These are phyloP conservation scores for Diabrotica virgifera DNA, from an alignment of 1,140 invertebrate genomes.

Conservation along the genomic window DNA sequence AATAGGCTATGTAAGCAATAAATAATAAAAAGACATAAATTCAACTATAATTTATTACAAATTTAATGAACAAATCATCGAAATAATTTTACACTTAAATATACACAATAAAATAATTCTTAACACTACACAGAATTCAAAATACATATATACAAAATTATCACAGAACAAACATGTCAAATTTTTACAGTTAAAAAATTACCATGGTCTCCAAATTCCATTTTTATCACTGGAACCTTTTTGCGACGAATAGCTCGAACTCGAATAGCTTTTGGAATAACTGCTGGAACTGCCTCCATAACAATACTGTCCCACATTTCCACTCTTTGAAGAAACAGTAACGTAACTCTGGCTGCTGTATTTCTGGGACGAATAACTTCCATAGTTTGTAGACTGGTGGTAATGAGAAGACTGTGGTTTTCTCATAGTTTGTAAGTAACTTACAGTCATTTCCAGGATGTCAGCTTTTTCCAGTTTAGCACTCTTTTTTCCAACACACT, in stretches of 20 bases:
- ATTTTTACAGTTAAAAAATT: neutral
- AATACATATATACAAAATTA: neutral
- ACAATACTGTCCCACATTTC: neutral
- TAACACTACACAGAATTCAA: no score
- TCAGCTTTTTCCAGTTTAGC: constrained; percentile 67
- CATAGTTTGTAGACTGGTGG: neutral
- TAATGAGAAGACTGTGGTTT: neutral
- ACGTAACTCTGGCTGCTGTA: neutral
- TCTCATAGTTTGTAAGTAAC: constrained; percentile 47
- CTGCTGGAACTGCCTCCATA: neutral
- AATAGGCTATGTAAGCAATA: no score
- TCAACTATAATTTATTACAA: no score
- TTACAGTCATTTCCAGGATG: constrained; percentile 65
- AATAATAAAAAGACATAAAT: no score
- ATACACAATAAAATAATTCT: no score
- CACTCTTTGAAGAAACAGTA: neutral
- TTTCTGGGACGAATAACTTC: neutral
- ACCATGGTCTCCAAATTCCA: neutral
- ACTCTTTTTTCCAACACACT: constrained; percentile 42
- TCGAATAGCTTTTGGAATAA: neutral
- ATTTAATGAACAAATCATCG: no score
- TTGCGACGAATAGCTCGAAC: neutral
- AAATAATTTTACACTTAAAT: no score
- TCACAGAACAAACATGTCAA: neutral
- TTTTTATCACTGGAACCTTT: neutral